Conservation (phyloP, 2,888 invertebrate species). For the Cerastis rubricosa region DNA sequence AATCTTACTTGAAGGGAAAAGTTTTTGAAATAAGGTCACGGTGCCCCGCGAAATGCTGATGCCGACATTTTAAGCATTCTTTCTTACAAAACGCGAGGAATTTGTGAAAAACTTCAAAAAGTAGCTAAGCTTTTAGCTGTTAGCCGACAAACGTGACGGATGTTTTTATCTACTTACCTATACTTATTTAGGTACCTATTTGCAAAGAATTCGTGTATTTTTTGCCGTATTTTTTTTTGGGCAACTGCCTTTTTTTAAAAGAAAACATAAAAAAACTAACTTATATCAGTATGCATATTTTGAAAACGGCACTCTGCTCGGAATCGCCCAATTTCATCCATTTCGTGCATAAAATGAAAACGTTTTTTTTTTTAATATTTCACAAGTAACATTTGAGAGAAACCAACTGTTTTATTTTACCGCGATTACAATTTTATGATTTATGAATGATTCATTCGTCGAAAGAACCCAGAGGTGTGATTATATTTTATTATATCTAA, state of each 20-base stretch:
- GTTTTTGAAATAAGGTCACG: constrained; percentile 84
- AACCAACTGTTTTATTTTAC: constrained; percentile 81
- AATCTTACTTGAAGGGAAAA: constrained; percentile 85
- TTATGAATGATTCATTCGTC: constrained; percentile 81
- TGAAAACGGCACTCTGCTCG: background rate
- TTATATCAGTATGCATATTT: background rate
- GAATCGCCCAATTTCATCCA: background rate
- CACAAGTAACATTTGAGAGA: constrained; percentile 26
- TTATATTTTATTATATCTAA: constrained; percentile 54
- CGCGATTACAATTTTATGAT: constrained; percentile 79
- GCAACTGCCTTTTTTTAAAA: background rate
- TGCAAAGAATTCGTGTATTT: background rate
- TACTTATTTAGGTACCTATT: constrained; percentile 1
- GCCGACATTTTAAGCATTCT: constrained; percentile 83
- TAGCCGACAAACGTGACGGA: constrained; percentile 61
- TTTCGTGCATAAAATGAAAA: background rate
- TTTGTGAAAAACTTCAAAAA: constrained; percentile 75
- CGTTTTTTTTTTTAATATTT: constrained; percentile 25
- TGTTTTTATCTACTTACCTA: constrained; percentile 31
- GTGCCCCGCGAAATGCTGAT: constrained; percentile 80
- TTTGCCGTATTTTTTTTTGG: rapidly evolving
- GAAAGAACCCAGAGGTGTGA: constrained; percentile 72
- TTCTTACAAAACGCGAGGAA: constrained; percentile 76
- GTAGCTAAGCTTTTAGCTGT: constrained; percentile 67
- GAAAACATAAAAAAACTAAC: no score